phyloP scores from a whole-genome alignment of 2,888 invertebrate species.

The Fragum whitleyi region DNA sequence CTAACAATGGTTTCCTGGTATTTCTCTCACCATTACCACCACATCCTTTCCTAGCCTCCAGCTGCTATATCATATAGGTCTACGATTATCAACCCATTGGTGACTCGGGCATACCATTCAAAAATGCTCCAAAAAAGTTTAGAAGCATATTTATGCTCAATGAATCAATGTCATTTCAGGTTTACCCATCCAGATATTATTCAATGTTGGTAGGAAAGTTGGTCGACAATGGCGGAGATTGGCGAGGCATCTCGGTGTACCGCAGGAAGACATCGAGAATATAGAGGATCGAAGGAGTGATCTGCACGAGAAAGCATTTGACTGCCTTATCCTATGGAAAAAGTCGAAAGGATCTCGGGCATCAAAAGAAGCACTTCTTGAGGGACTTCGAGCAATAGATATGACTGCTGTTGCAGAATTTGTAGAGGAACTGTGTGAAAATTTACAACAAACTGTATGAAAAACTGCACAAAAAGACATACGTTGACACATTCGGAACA shows the following conservation, averaged over 20 bases:
- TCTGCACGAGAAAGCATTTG: conserved; percentile 29
- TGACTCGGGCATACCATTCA: too few species aligned
- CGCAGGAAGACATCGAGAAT: conserved; percentile 28
- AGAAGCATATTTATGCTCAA: too few species aligned
- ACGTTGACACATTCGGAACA: not conserved
- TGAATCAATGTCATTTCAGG: conserved; percentile 30
- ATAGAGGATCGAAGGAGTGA: conserved; percentile 27
- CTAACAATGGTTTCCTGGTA: too few species aligned
- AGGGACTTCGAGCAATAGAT: conserved; percentile 30
- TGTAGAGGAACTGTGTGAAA: conserved; percentile 3
- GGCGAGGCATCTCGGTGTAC: conserved; percentile 26
- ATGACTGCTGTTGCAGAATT: conserved; percentile 37
- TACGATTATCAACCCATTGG: too few species aligned
- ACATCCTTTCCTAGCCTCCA: too few species aligned
- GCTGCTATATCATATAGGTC: too few species aligned
- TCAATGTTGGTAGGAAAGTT: conserved; percentile 24
- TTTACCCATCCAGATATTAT: conserved; percentile 28
- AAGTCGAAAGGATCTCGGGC: conserved; percentile 26
- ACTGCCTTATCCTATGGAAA: conserved; percentile 40
- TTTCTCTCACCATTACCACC: too few species aligned
- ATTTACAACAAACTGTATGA: not conserved
- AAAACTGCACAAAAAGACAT: not conserved
- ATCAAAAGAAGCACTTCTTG: conserved; percentile 19
- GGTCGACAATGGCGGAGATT: conserved; percentile 47
- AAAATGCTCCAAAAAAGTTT: too few species aligned